These are phyloP conservation scores for Chondrilla cf. caribensis DNA, from an alignment of 37 sponge, comb jelly and placozoan species.

Conservation along the genomic window DNA sequence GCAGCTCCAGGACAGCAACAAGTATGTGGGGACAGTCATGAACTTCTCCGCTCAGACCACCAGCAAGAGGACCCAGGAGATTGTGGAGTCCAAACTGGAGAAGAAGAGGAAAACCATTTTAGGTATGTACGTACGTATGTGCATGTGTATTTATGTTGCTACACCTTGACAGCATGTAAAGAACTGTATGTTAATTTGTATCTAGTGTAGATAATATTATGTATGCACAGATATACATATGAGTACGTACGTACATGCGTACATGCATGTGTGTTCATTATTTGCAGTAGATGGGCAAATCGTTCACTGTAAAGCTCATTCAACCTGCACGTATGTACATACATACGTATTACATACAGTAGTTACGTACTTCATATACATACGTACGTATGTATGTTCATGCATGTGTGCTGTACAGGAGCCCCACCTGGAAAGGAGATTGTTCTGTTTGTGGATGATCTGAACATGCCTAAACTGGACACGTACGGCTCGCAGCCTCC, in stretches of 20 bases:
- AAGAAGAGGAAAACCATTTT: slow-evolving; percentile 96
- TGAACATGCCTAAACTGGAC: slow-evolving; percentile 99
- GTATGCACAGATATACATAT: neutral
- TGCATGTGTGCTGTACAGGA: slow-evolving; percentile 51
- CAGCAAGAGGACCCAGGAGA: slow-evolving; percentile 93
- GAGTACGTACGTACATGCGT: neutral
- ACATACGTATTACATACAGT: too few relatives aligned
- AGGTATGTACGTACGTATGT: slow-evolving; percentile 42
- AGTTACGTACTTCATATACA: too few relatives aligned
- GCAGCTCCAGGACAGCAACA: slow-evolving; percentile 58
- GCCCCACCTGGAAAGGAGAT: slow-evolving; percentile 93
- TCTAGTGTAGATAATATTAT: neutral
- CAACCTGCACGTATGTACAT: too few relatives aligned
- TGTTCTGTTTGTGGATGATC: slow-evolving; percentile 95
- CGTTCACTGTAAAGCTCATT: too few relatives aligned
- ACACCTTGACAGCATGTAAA: neutral
- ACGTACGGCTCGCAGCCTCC: slow-evolving; percentile 99
- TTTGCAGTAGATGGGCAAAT: too few relatives aligned
- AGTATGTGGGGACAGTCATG: slow-evolving; percentile 71
- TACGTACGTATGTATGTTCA: slow-evolving; percentile 4
- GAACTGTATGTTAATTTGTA: neutral
- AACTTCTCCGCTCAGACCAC: slow-evolving; percentile 99
- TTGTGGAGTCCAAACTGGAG: slow-evolving; percentile 96
- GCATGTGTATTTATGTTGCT: slow-evolving; percentile 21
- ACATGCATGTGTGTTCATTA: too few relatives aligned